Conservation (phyloP, 2,888 invertebrate genomes). For the Trichogramma evanescens region DNA sequence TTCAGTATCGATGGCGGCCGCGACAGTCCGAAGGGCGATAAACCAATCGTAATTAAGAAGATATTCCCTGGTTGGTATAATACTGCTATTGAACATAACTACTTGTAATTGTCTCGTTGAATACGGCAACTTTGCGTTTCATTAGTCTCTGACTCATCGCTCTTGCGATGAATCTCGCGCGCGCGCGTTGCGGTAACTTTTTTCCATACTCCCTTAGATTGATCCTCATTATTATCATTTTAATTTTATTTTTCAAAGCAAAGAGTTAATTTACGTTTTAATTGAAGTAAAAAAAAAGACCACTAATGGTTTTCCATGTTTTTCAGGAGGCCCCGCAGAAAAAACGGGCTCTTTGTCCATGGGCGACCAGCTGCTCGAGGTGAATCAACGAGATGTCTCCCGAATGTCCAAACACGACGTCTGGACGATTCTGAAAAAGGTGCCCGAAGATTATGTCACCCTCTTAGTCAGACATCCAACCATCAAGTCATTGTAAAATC, state of each 20-base stretch:
- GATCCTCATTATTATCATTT: not conserved
- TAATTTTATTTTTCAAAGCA: not conserved
- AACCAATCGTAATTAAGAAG: slow-evolving; percentile 84
- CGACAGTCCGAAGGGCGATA: slow-evolving; percentile 83
- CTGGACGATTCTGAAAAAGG: slow-evolving; percentile 86
- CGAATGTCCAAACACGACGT: slow-evolving; percentile 88
- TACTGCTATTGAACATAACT: not conserved
- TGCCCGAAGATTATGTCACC: slow-evolving; percentile 76
- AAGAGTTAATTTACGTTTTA: not conserved
- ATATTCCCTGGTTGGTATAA: slow-evolving; percentile 76
- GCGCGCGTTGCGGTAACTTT: too few relatives aligned
- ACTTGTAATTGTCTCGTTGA: not conserved
- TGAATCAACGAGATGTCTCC: slow-evolving; percentile 74
- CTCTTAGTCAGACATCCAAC: slow-evolving; percentile 53
- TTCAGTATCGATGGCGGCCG: slow-evolving; percentile 92
- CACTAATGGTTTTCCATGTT: not conserved
- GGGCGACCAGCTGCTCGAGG: slow-evolving; percentile 79
- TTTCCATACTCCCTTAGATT: too few relatives aligned
- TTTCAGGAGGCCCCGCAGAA: slow-evolving; percentile 80
- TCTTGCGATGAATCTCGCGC: too few relatives aligned
- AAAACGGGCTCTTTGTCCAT: slow-evolving; percentile 75
- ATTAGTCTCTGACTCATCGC: too few relatives aligned
- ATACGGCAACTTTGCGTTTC: not conserved
- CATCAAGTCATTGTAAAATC: slow-evolving; percentile 43
- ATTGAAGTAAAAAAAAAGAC: too few relatives aligned